Evolutionary conservation across 1,140 invertebrate species (phyloP).

Genomic region (Drosophila carrolli): DNA sequence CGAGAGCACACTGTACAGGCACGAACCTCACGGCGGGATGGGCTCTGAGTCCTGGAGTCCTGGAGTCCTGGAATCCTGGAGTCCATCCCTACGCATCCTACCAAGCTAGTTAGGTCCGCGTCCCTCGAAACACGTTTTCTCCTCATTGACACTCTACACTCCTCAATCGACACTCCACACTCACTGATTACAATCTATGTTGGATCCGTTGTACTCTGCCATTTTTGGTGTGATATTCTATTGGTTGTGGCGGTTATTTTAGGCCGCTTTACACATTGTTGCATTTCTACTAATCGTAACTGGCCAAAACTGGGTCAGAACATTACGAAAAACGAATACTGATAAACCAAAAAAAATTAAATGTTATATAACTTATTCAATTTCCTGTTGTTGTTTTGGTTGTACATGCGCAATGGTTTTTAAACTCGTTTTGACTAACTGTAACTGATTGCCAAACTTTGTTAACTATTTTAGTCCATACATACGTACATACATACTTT

Average conservation of each 20-base stretch:
- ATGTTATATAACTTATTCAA: constrained; percentile 54
- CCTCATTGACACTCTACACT: constrained; percentile 34
- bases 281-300: constrained; percentile 69
- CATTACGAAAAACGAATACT: constrained; percentile 35
- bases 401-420: constrained; percentile 53
- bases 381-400: constrained; percentile 76
- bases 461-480: constrained; percentile 82
- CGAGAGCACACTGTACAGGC: constrained; percentile 69
- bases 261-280: constrained; percentile 79
- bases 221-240: constrained; percentile 84
- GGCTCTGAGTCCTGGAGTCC: not conserved
- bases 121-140: constrained; percentile 49
- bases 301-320: constrained; percentile 12
- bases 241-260: constrained; percentile 81
- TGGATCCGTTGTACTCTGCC: constrained; percentile 78
- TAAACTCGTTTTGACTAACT: constrained; percentile 68
- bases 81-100: constrained; percentile 36
- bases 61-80: not conserved
- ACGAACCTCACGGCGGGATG: constrained; percentile 51
- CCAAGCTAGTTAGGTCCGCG: constrained; percentile 71
- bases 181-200: constrained; percentile 60
- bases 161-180: constrained; percentile 22
- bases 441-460: constrained; percentile 69
- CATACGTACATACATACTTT: constrained; percentile 73
- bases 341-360: constrained; percentile 24